Conservation (phyloP, 1,140 invertebrate species). For the Drosophila sp. region DNA sequence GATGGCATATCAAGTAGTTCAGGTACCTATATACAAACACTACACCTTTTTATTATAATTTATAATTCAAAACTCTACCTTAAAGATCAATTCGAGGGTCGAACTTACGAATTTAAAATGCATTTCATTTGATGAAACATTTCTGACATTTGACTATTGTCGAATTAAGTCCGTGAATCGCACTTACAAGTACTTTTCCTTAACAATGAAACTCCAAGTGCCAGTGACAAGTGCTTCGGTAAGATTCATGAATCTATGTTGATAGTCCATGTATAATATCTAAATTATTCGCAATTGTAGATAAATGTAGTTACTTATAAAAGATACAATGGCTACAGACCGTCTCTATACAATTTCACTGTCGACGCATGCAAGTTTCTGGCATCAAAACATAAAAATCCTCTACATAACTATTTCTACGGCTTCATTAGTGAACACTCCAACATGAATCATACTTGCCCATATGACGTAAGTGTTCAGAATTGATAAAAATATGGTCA, state of each 20-base stretch:
- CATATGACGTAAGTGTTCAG: slow-evolving; percentile 6
- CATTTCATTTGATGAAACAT: background rate
- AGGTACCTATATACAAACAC: background rate
- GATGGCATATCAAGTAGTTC: background rate
- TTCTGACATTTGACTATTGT: background rate
- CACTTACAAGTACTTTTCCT: background rate
- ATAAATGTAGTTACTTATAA: background rate
- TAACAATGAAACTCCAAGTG: background rate
- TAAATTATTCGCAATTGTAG: no score
- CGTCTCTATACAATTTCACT: slow-evolving; percentile 33
- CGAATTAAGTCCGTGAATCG: background rate
- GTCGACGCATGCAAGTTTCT: slow-evolving; percentile 27
- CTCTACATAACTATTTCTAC: background rate
- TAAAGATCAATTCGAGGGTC: background rate
- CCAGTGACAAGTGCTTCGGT: slow-evolving; percentile 1
- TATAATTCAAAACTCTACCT: background rate
- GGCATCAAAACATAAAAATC: slow-evolving; percentile 12
- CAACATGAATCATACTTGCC: slow-evolving; percentile 33
- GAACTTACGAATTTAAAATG: background rate
- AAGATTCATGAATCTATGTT: background rate
- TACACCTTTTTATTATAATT: background rate
- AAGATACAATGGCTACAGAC: background rate
- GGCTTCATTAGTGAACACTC: background rate
- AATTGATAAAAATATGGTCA: background rate
- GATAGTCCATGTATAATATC: no score